Evolutionary conservation across 2,888 invertebrate species (phyloP).

Genomic region (Invenusta paracnida): DNA sequence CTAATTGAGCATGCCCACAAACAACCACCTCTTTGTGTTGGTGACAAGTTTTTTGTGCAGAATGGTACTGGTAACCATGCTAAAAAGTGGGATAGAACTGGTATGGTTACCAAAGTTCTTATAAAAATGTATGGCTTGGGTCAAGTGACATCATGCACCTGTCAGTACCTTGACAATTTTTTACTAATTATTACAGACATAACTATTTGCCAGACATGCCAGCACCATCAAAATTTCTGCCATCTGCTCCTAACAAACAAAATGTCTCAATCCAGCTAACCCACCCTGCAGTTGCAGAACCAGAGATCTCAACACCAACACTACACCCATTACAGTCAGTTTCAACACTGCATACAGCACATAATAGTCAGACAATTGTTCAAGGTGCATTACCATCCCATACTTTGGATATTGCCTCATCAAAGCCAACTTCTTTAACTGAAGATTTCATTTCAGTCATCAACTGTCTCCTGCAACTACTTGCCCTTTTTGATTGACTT

Average conservation of each 20-base stretch:
- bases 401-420: neutral
- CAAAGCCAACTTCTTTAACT: neutral
- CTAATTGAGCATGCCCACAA: neutral
- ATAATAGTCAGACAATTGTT: neutral
- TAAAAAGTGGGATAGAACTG: conserved; percentile 9
- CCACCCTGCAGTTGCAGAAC: neutral
- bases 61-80: neutral
- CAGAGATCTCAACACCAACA: neutral
- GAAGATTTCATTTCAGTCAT: neutral
- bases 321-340: neutral
- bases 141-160: neutral
- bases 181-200: neutral
- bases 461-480: neutral
- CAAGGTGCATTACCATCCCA: neutral
- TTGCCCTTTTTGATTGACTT: neutral
- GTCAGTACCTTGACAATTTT: neutral
- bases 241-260: neutral
- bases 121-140: neutral
- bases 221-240: neutral
- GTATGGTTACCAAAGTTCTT: neutral
- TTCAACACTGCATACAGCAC: neutral
- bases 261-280: neutral
- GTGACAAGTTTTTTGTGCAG: neutral
- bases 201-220: no score
- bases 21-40: neutral